phyloP scores from a whole-genome alignment of 1,140 invertebrate species.

The Alviniconcha marisindica region DNA sequence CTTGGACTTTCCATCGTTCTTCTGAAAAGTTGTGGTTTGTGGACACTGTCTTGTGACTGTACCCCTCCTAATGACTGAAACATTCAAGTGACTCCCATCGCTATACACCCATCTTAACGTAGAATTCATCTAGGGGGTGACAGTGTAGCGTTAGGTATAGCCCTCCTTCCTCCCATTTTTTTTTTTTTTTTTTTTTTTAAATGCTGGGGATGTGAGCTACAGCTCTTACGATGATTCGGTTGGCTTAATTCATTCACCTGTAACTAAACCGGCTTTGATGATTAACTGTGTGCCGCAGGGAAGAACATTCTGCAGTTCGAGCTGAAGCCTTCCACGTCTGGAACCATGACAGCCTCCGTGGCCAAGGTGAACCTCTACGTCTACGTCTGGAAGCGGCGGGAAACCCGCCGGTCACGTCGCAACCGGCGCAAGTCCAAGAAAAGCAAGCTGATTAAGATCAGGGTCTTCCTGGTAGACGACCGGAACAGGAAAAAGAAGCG shows the following conservation, averaged over 20 bases:
- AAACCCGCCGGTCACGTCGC: background rate
- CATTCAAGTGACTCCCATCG: no score
- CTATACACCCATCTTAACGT: no score
- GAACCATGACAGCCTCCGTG: background rate
- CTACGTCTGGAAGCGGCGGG: constrained; percentile 27
- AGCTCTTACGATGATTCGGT: background rate
- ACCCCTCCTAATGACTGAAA: no score
- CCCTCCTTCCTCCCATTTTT: no score
- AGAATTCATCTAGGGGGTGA: no score
- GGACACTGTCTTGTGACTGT: no score
- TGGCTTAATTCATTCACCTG: background rate
- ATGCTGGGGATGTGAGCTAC: no score
- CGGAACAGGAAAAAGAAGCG: constrained; percentile 30
- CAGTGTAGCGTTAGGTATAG: no score
- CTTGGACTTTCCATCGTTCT: no score
- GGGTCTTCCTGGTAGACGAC: constrained; percentile 32
- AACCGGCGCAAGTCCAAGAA: constrained; percentile 5
- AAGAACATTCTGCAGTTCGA: constrained; percentile 34
- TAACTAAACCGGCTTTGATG: background rate
- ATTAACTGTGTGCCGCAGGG: background rate
- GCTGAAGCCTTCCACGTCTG: background rate
- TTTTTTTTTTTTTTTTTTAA: no score
- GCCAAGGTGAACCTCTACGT: constrained; percentile 32
- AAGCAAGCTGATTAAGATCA: constrained; percentile 25
- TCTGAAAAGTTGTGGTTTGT: no score